Percentiles rank a stretch among this genome's conserved stretches.
Conservation (phyloP, 2,888 invertebrate genomes). For the Lasius platythorax region DNA sequence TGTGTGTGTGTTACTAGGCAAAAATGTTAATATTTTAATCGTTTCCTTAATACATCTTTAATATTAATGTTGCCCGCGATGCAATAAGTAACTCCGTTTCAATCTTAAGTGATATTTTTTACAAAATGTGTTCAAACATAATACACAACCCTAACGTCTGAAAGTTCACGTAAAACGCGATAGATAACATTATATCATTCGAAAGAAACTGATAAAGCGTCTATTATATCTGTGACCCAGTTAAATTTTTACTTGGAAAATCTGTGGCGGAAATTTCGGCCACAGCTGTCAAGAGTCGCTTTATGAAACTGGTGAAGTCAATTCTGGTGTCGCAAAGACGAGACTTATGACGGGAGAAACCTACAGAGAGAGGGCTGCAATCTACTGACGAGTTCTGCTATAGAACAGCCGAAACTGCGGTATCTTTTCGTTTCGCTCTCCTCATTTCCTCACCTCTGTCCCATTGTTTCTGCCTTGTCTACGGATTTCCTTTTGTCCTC, state of each 20-base stretch:
- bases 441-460: slow-evolving; percentile 50
- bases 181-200: not conserved
- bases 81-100: not conserved
- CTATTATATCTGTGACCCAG: slow-evolving; percentile 8
- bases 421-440: slow-evolving; percentile 45
- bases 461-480: slow-evolving; percentile 59
- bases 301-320: slow-evolving; percentile 39
- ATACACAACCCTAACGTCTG: not conserved
- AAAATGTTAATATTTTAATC: not conserved
- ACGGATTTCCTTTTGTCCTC: slow-evolving; percentile 47
- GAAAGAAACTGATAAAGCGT: not conserved
- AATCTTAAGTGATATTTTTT: not conserved
- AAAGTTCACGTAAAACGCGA: not conserved
- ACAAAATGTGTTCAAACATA: not conserved
- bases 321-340: slow-evolving; percentile 36
- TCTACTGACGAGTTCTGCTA: slow-evolving; percentile 22
- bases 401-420: slow-evolving; percentile 57
- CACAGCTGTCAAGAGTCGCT: slow-evolving; percentile 12
- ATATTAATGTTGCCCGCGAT: not conserved
- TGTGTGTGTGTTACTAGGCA: not conserved
- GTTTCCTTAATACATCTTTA: not conserved
- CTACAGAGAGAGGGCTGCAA: not conserved
- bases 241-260: slow-evolving; percentile 45
- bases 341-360: slow-evolving; percentile 1
- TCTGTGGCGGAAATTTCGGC: slow-evolving; percentile 35